Conservation (phyloP, 2,797 vertebrate genomes). For the Sebastes cheni region DNA sequence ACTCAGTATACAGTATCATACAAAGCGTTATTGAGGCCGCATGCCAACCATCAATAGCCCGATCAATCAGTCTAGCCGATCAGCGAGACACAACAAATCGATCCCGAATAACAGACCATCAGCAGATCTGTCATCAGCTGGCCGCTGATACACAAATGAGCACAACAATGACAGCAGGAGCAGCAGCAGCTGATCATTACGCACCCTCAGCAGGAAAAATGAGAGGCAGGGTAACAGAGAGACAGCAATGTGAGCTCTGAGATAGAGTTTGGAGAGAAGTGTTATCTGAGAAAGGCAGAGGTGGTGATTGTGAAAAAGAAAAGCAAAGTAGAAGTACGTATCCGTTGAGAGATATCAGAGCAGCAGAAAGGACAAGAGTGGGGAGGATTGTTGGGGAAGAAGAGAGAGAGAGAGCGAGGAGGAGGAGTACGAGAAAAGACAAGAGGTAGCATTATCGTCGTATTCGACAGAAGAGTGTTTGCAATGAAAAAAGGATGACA, state of each 20-base stretch:
- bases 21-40: neutral
- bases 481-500: neutral
- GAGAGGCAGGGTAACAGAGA: neutral
- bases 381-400: neutral
- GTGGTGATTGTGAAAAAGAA: constrained; percentile 4
- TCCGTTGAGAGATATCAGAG: constrained; percentile 1
- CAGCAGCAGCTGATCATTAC: constrained; percentile 31
- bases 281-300: constrained; percentile 21
- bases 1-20: neutral
- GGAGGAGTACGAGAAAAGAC: constrained; percentile 6
- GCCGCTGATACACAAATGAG: constrained; percentile 41
- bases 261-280: constrained; percentile 19
- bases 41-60: constrained; percentile 20
- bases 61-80: constrained; percentile 26
- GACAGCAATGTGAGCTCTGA: neutral
- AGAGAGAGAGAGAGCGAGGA: neutral
- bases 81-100: constrained; percentile 54
- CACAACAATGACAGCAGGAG: constrained; percentile 30
- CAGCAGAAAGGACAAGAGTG: constrained; percentile 8
- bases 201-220: constrained; percentile 25
- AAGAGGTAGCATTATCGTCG: constrained; percentile 3
- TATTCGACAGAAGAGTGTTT: neutral
- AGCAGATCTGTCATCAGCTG: constrained; percentile 48
- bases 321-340: neutral
- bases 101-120: constrained; percentile 56